These are phyloP conservation scores for Cryptosula pallasiana DNA, from an alignment of 2,888 invertebrate species.

Conservation along the genomic window DNA sequence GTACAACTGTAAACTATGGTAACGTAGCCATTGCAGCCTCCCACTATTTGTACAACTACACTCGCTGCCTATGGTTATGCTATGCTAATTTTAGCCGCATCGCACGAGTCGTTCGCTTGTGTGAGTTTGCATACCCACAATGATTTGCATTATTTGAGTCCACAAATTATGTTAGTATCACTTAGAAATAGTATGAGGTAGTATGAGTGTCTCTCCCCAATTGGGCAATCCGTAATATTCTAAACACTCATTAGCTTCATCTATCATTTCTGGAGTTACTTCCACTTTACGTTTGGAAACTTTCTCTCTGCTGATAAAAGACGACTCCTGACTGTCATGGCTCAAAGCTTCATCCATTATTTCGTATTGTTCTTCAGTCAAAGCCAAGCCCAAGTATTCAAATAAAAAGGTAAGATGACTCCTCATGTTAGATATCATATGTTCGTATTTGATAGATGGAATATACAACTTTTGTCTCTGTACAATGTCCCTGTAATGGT, in stretches of 20 bases:
- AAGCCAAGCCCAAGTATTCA: background rate
- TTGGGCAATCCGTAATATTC: background rate
- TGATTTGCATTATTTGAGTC: too few species aligned
- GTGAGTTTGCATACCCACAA: too few species aligned
- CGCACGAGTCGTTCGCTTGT: too few species aligned
- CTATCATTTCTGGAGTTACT: background rate
- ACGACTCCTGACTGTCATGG: background rate
- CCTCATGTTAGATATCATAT: background rate
- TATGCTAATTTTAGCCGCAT: too few species aligned
- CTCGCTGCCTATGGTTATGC: too few species aligned
- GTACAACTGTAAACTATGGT: too few species aligned
- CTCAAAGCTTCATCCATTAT: background rate
- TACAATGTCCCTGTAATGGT: background rate
- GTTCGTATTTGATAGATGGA: constrained; percentile 4
- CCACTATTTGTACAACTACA: too few species aligned
- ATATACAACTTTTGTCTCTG: background rate
- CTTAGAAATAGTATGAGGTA: too few species aligned
- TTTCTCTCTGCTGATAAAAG: background rate
- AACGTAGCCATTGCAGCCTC: too few species aligned
- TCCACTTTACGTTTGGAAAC: background rate
- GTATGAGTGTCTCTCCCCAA: background rate
- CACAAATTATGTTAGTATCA: too few species aligned
- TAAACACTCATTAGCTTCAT: background rate
- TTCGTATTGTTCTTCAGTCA: background rate
- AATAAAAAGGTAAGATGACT: background rate